These are phyloP conservation scores for Drosophila yakuba DNA, from an alignment of 1,140 invertebrate species.

Conservation along the genomic window DNA sequence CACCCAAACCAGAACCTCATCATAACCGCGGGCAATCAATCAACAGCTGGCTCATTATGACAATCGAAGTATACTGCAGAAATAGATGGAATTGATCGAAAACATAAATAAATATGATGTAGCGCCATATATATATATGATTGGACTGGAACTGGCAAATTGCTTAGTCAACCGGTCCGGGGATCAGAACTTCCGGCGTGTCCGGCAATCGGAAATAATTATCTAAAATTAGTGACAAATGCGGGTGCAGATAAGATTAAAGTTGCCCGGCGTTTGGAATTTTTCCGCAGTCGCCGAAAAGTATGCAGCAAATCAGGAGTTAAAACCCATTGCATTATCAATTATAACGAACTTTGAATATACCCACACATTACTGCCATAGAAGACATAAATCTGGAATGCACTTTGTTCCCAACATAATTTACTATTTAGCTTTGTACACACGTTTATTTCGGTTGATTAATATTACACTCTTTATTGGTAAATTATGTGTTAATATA, in stretches of 20 bases:
- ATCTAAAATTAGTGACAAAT: slow-evolving; percentile 61
- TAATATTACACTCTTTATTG: slow-evolving; percentile 60
- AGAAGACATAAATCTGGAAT: slow-evolving; percentile 27
- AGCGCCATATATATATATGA: slow-evolving; percentile 28
- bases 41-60: slow-evolving; percentile 64
- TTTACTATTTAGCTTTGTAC: slow-evolving; percentile 33
- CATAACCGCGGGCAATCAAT: slow-evolving; percentile 68
- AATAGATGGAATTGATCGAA: slow-evolving; percentile 15
- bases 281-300: slow-evolving; percentile 43
- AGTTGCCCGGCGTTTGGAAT: slow-evolving; percentile 24
- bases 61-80: slow-evolving; percentile 36
- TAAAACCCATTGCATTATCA: slow-evolving; percentile 2
- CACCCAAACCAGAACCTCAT: background rate
- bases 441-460: slow-evolving; percentile 45
- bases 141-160: slow-evolving; percentile 52
- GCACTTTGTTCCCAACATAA: slow-evolving; percentile 2
- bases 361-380: slow-evolving; percentile 2
- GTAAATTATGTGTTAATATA: slow-evolving; percentile 75
- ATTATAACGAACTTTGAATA: background rate
- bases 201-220: slow-evolving; percentile 64
- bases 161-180: slow-evolving; percentile 46
- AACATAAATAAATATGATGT: slow-evolving; percentile 25
- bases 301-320: slow-evolving; percentile 41
- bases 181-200: slow-evolving; percentile 52
- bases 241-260: slow-evolving; percentile 61